These are phyloP conservation scores for Lycorma delicatula DNA, from an alignment of 1,140 invertebrate species.

Conservation along the genomic window DNA sequence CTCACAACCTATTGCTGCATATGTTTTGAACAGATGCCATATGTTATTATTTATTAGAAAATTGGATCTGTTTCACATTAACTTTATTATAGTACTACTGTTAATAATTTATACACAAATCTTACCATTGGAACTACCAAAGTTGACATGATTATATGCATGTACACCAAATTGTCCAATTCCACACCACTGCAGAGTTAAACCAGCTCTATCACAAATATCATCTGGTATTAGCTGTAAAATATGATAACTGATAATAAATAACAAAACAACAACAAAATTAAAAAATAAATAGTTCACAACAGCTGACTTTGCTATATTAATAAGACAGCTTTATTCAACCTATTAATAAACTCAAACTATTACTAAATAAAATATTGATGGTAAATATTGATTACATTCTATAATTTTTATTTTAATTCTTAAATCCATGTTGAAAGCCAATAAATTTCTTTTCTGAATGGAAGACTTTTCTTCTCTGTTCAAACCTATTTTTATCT, in stretches of 20 bases:
- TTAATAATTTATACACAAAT: not conserved
- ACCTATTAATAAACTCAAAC: too few species aligned
- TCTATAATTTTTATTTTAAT: too few species aligned
- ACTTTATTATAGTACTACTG: not conserved
- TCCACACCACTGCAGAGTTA: conserved; percentile 42
- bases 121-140: conserved; percentile 30
- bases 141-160: conserved; percentile 39
- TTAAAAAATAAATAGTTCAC: not conserved
- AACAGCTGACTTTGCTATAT: too few species aligned
- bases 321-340: too few species aligned
- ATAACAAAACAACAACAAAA: not conserved
- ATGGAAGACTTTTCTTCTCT: too few species aligned
- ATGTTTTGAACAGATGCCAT: not conserved
- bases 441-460: too few species aligned
- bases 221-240: conserved; percentile 45
- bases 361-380: too few species aligned
- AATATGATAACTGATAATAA: conserved; percentile 13
- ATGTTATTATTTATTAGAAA: not conserved
- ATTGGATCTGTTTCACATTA: not conserved
- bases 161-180: conserved; percentile 44
- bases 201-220: conserved; percentile 41
- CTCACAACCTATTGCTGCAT: too few species aligned
- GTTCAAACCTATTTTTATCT: too few species aligned
- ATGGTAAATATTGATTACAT: too few species aligned
- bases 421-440: too few species aligned